Conservation (phyloP, 2,113 vertebrate species). For the Uropsilus gracilis region DNA sequence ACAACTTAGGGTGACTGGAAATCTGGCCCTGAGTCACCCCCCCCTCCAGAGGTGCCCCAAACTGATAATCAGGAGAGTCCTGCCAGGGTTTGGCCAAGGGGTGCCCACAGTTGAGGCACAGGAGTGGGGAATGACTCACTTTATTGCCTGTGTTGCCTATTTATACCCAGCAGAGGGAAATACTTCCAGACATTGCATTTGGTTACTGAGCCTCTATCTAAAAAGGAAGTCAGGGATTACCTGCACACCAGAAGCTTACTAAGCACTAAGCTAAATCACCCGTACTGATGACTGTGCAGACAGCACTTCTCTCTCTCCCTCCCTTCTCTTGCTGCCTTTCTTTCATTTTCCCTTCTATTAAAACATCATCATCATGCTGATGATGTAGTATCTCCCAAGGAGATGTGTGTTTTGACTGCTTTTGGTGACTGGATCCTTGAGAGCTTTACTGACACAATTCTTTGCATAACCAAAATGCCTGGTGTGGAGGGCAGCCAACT, state of each 20-base stretch:
- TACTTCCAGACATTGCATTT: too few relatives aligned
- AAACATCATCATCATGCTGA: background rate
- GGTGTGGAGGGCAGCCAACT: too few relatives aligned
- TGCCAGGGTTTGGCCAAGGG: background rate
- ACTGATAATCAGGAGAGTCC: background rate
- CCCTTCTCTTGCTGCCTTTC: background rate
- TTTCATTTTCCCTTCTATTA: background rate
- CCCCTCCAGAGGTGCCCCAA: background rate
- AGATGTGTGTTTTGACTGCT: background rate
- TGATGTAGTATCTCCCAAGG: too few relatives aligned
- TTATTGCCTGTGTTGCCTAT: background rate
- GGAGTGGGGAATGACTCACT: background rate
- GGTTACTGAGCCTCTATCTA: background rate
- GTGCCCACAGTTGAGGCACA: background rate
- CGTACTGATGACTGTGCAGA: background rate
- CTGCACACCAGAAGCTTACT: background rate
- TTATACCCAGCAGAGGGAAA: background rate
- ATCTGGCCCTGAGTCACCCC: background rate
- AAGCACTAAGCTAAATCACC: background rate
- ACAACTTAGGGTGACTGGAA: background rate
- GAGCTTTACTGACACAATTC: background rate
- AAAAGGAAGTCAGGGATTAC: background rate
- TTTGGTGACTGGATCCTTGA: background rate
- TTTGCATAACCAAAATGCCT: background rate
- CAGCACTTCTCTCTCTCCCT: rapidly evolving